Evolutionary conservation across 1,140 invertebrate genomes (phyloP), one percentile per base, ranked within the genome.

Genomic region (Heliothis subflexa): DNA sequence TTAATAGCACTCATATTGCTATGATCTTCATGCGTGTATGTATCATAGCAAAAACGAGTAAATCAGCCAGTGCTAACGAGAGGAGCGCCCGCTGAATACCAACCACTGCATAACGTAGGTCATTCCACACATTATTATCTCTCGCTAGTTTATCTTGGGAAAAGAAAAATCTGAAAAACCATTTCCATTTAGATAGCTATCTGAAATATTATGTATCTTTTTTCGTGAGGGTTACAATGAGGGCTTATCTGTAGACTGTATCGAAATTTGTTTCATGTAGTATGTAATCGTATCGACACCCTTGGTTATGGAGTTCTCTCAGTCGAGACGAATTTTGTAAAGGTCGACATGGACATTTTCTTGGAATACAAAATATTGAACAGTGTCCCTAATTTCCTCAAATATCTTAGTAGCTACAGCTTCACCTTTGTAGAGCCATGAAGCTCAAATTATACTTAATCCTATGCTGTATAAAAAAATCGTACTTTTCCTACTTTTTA

Each of bases 141-240:
- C 28, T 12, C 14, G 33, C n/a, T 40, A 40, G 14, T 47, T 64
- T 64, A 45, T 64, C 61, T 64, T 64, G 61, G 16, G 7, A 64
- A n/a, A 47, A 16, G 18, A 62, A 62, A 45, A 40, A 59, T 28
- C 28, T 62, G 59, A 45, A 64, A 18, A 18, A 64, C 16, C 9
- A 64, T 64, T 62, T 62, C 57, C 18, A 33, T 61, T 40, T 62
- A 40, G 59, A 62, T 40, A 40, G 59, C 33, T 40, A 62, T 64
- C 61, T 64, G 40, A 45, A 33, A 33, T 16, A 64, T 10, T 33
- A 64, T 47, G n/a, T 18, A 16, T 18, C 14, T 55, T 16, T 5
- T 18, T 18, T 55, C 18, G 52, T 55, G 33, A 33, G 33, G 33
- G 33, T 33, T 33, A 33, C 33, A 33, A 33, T 33, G 33, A 33